phyloP scores from a whole-genome alignment of 2,797 vertebrate genomes.

The Danio tinwini region DNA sequence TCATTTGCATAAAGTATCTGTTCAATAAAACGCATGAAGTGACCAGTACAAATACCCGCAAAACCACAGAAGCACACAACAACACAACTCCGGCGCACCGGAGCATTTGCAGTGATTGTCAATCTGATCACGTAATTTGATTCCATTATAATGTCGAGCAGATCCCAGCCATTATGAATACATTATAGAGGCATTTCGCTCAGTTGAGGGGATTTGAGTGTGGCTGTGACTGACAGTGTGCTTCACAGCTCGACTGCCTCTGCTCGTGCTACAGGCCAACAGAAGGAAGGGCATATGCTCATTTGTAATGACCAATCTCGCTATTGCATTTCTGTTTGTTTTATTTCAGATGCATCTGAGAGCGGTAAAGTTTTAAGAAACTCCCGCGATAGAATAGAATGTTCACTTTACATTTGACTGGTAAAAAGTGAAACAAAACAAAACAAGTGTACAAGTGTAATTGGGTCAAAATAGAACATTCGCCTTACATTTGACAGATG shows the following conservation, averaged over 20 bases:
- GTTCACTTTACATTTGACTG: too few species aligned
- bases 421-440: too few species aligned
- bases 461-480: too few species aligned
- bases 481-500: too few species aligned
- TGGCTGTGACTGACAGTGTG: constrained; percentile 24
- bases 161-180: constrained; percentile 40
- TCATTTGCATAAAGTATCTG: constrained; percentile 11
- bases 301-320: background rate
- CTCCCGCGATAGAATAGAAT: too few species aligned
- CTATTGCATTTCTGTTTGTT: background rate
- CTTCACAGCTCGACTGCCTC: constrained; percentile 28
- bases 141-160: constrained; percentile 36
- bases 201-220: constrained; percentile 25
- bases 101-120: constrained; percentile 18
- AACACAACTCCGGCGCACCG: constrained; percentile 11
- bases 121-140: constrained; percentile 43
- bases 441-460: too few species aligned
- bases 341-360: background rate
- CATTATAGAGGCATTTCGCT: constrained; percentile 39
- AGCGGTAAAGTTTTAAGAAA: background rate
- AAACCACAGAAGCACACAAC: background rate
- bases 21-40: constrained; percentile 5
- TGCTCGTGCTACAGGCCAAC: constrained; percentile 8
- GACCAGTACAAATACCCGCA: background rate
- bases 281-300: constrained; percentile 25